Base-by-base conservation (phyloP, 2,113 vertebrate genomes). In the Ceyx cyanopectus region DNA sequence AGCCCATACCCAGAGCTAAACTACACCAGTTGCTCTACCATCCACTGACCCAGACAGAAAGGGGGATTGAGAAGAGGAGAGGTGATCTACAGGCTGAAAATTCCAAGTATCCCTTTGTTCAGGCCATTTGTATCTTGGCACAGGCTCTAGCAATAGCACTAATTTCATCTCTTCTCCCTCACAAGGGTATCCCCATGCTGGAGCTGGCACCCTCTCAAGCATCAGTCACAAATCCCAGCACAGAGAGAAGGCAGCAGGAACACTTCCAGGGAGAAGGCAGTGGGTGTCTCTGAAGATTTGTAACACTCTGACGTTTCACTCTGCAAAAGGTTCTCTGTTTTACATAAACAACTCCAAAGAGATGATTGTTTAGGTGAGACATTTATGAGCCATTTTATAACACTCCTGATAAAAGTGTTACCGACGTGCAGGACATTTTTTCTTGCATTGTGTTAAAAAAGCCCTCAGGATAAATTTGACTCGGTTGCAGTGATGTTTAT, bases 191-290 rank as follows among this genome's bases (percentile, higher is more conserved):
- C 89, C 79, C 57, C 62, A 69, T n/a, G 63, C 50, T 68, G 91
- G 65, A 68, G 74, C 57, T 96, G 91, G 91, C 79, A 91, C 54
- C n/a, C 61, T 69, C 88, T 74, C 45, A 85, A 80, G 46, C 68
- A 81, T 81, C 84, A 94, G 81, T 92, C 78, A 94, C 76, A 90
- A 77, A 93, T 90, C 51, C 34, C 66, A 81, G 41, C 43, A 70
- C 48, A 61, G 87, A 93, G 80, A 86, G 78, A 95, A 87, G 50
- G 43, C 46, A 90, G 37, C 60, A 90, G 78, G 37, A 94, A 57
- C 41, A 41, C 54, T 73, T 96, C 94, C 91, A 96, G 68, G 54
- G 77, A 74, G 74, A 69, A 85, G 77, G 51, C 70, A 90, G 80
- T 79, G 65, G 54, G 58, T 79, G 84, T 90, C 68, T 82, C 82